Conservation (phyloP, 2,113 vertebrate species). For the Ciconia maguari region DNA sequence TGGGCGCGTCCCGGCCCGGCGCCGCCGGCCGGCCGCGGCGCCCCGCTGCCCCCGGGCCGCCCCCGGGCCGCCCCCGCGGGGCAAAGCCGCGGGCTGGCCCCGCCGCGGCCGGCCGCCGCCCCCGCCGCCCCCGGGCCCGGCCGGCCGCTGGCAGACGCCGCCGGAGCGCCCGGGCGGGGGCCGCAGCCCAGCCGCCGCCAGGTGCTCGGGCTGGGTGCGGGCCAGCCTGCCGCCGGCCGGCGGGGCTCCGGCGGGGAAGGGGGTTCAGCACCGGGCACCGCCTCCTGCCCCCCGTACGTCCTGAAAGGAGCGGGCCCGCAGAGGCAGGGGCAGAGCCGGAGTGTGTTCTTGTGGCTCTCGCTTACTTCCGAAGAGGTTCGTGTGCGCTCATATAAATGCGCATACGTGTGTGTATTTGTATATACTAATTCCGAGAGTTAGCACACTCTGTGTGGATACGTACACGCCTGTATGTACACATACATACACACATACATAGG, state of each 20-base stretch:
- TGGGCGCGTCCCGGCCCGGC: neutral
- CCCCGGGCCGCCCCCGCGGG: neutral
- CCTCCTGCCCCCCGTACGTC: rapidly evolving
- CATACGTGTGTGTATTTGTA: rapidly evolving
- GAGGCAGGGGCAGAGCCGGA: rapidly evolving
- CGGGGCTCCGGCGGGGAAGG: neutral
- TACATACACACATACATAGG: too few species aligned
- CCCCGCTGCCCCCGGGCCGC: neutral
- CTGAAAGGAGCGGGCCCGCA: neutral
- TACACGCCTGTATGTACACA: neutral
- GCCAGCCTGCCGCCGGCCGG: neutral
- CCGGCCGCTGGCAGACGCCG: too few species aligned
- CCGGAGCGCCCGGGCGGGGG: neutral
- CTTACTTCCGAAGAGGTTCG: neutral
- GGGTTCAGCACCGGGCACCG: rapidly evolving
- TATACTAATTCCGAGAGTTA: neutral
- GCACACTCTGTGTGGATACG: rapidly evolving
- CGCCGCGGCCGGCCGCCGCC: neutral
- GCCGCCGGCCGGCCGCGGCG: neutral
- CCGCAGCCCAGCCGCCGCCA: neutral
- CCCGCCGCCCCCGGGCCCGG: neutral
- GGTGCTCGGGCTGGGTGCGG: neutral
- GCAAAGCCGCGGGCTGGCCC: neutral
- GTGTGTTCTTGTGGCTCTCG: rapidly evolving
- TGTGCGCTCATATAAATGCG: rapidly evolving